Base-by-base conservation (phyloP, 2,888 invertebrate species). In the Junonia oenone region DNA sequence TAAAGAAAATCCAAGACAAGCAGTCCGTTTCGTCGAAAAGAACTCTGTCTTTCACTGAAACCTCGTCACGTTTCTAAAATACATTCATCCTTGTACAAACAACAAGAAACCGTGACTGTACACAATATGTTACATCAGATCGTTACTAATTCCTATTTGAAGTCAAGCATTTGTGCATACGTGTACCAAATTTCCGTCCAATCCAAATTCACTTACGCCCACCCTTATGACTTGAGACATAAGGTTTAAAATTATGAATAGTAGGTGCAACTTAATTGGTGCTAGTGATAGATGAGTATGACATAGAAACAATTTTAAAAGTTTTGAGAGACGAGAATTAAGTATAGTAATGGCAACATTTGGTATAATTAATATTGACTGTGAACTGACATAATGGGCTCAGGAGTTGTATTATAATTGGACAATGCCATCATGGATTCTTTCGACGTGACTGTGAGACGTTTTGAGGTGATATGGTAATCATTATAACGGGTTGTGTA, bases 371-470 rank as follows among this genome's bases (percentile, higher is more conserved):
- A 80, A 82, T 79, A 65, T 59, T 55, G 59, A 73, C 80, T 75
- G 84, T 62, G 68, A 75, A 83, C 71, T 81, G 86, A 86, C 83
- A 78, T 80, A 78, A 85, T 80, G 83, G 75, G 77, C 72, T 71
- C 71, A 61, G 60, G 66, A 63, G 56, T 61, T 66, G 67, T 69
- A 66, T 72, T 77, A 71, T 75, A 75, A 78, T 79, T 78, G 71
- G 72, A 73, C 65, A 63, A 61, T 66, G 66, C 60, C 56, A 65
- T 68, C 67, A 68, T 65, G 67, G 62, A 60, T 61, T 62, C 55
- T 58, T 59, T 60, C 22, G 19, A n/a, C 19, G 40, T 40, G 40
- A 40, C 19, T 40, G 40, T 40, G 13, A 3, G 6, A n/a, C 37
- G n/a, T 26, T 19, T 22, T 13, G 22, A 22, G 26, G 22, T 43